Percentiles rank a stretch among this genome's conserved stretches.
Conservation (phyloP, 2,113 vertebrate genomes). For the Campylomormyrus tamandua region DNA sequence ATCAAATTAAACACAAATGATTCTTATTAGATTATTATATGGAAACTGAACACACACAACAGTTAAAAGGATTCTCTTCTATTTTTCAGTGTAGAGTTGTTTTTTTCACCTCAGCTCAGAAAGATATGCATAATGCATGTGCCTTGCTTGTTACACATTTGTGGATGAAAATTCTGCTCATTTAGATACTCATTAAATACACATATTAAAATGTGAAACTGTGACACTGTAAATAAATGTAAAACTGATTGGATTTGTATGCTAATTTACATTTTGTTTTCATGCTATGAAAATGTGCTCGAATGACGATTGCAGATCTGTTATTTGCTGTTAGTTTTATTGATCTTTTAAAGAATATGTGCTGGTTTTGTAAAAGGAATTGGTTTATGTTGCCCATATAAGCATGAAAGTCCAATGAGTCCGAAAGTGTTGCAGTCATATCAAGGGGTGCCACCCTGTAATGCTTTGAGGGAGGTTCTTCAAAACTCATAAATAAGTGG, state of each 20-base stretch:
- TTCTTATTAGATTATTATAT: slow-evolving; percentile 10
- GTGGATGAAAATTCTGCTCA: background rate
- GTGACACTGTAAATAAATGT: background rate
- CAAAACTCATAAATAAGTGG: background rate
- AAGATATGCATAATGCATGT: background rate
- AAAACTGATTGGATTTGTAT: background rate
- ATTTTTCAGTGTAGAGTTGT: background rate
- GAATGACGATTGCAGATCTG: background rate
- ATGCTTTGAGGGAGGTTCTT: background rate
- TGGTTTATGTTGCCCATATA: background rate
- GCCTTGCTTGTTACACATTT: background rate
- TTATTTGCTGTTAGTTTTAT: background rate
- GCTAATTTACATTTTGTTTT: background rate
- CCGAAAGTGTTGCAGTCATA: background rate
- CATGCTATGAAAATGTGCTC: background rate
- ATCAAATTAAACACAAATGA: slow-evolving; percentile 1
- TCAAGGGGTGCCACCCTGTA: background rate
- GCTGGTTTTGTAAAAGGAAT: background rate
- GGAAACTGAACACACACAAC: background rate
- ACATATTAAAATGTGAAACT: background rate
- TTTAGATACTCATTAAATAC: slow-evolving; percentile 3
- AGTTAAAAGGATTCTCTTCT: background rate
- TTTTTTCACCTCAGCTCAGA: slow-evolving; percentile 1
- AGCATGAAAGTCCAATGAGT: background rate
- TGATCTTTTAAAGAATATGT: background rate